Conservation (phyloP, 2,888 invertebrate species). For the Laspeyria flexula region DNA sequence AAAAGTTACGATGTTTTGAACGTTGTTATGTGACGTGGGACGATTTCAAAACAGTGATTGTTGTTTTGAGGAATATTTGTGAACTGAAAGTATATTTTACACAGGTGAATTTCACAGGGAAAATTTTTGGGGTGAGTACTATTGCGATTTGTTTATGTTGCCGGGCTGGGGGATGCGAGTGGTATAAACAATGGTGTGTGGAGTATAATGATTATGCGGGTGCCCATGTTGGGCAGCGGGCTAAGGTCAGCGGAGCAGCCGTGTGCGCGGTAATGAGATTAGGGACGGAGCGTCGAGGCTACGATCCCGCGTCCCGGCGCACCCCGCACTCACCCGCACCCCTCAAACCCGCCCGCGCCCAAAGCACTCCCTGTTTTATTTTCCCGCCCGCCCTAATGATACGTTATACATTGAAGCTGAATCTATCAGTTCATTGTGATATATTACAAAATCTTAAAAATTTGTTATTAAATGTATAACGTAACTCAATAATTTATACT, state of each 20-base stretch:
- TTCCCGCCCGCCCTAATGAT: constrained; percentile 53
- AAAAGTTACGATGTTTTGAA: constrained; percentile 66
- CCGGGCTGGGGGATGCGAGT: constrained; percentile 5
- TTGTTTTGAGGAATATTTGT: constrained; percentile 48
- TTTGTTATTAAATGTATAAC: no score
- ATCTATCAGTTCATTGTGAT: constrained; percentile 6
- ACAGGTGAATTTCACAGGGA: constrained; percentile 30
- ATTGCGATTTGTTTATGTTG: constrained; percentile 12
- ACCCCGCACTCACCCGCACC: constrained; percentile 27
- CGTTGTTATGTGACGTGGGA: constrained; percentile 56
- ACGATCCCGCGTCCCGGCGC: constrained; percentile 47
- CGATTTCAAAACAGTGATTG: constrained; percentile 54
- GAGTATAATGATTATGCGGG: constrained; percentile 46
- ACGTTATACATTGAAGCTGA: constrained; percentile 24
- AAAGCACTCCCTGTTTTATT: constrained; percentile 51
- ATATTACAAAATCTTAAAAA: no score
- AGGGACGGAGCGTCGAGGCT: constrained; percentile 60
- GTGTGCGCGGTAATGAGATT: constrained; percentile 69
- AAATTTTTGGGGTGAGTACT: constrained; percentile 37
- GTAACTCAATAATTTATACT: no score
- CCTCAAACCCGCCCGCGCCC: constrained; percentile 32
- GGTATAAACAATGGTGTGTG: constrained; percentile 35
- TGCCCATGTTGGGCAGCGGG: constrained; percentile 59
- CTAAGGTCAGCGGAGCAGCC: constrained; percentile 64
- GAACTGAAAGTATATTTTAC: constrained; percentile 30